Evolutionary conservation across 64 coral and sea anemone species (phyloP).

Genomic region (Dendronephthya gigantea): DNA sequence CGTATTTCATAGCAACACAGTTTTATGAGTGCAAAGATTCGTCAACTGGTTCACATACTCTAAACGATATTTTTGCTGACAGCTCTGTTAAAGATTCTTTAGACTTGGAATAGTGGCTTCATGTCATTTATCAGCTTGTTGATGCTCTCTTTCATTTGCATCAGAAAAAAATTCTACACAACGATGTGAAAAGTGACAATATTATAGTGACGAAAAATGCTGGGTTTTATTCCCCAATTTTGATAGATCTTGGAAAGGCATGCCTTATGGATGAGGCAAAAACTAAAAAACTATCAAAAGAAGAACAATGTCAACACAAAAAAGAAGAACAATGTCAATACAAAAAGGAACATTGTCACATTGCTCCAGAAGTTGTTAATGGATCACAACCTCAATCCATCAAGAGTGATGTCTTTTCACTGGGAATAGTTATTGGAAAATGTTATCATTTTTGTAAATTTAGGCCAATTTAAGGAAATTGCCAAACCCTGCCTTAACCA

Average conservation of each 20-base stretch:
- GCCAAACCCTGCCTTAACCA: background rate
- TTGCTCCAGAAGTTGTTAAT: slow-evolving; percentile 26
- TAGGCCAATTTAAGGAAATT: background rate
- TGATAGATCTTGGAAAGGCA: slow-evolving; percentile 30
- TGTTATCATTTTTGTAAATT: background rate
- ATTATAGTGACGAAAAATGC: background rate
- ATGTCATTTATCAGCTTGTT: background rate
- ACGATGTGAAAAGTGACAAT: slow-evolving; percentile 18
- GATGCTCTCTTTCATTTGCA: background rate
- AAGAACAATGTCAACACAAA: no score
- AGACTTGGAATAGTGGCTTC: background rate
- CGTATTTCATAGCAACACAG: background rate
- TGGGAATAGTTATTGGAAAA: background rate
- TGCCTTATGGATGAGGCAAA: background rate
- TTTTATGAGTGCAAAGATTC: background rate
- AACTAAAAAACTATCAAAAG: background rate
- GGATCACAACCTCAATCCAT: slow-evolving; percentile 11
- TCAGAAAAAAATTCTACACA: slow-evolving; percentile 1
- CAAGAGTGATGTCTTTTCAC: slow-evolving; percentile 27
- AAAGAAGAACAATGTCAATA: background rate
- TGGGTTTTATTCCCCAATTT: background rate
- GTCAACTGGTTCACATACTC: background rate
- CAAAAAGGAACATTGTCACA: slow-evolving; percentile 18
- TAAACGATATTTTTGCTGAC: background rate
- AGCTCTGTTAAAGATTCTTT: background rate